phyloP scores from a whole-genome alignment of 1,140 invertebrate species.

The Euborellia annulipes region DNA sequence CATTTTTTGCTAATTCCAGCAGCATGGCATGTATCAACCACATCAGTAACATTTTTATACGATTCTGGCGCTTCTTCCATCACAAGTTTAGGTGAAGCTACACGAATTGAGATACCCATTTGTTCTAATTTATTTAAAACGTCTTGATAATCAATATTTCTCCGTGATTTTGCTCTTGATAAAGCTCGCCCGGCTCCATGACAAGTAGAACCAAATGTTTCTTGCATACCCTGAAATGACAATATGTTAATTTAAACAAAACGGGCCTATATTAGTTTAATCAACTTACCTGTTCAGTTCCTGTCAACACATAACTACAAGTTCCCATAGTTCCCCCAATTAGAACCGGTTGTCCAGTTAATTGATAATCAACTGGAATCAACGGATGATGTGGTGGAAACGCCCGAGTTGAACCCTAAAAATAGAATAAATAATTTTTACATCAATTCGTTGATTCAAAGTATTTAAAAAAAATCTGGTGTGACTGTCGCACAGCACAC shows the following conservation, averaged over 20 bases:
- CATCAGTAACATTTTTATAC: slow-evolving; percentile 99
- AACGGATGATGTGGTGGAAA: slow-evolving; percentile 98
- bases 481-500: too few species aligned
- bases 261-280: too few species aligned
- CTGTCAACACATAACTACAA: slow-evolving; percentile 96
- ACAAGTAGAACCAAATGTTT: slow-evolving; percentile 99
- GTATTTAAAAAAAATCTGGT: too few species aligned
- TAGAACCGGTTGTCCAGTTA: slow-evolving; percentile 95
- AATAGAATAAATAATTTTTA: too few species aligned
- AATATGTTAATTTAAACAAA: too few species aligned
- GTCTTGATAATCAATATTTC: slow-evolving; percentile 86
- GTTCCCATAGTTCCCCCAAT: slow-evolving; percentile 99
- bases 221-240: slow-evolving; percentile 64
- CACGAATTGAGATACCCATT: slow-evolving; percentile 92
- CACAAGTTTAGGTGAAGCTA: slow-evolving; percentile 96
- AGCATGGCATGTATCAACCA: slow-evolving; percentile 94
- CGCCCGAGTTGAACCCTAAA: slow-evolving; percentile 88
- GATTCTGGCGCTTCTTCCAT: slow-evolving; percentile 99
- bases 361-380: slow-evolving; percentile 96
- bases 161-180: slow-evolving; percentile 89
- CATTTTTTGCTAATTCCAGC: slow-evolving; percentile 96
- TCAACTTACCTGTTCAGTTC: slow-evolving; percentile 54
- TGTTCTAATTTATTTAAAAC: slow-evolving; percentile 74
- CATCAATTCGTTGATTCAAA: too few species aligned
- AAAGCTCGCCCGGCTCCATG: slow-evolving; percentile 96